Evolutionary conservation across 2,797 vertebrate species (phyloP).

Genomic region (Potorous gilbertii): DNA sequence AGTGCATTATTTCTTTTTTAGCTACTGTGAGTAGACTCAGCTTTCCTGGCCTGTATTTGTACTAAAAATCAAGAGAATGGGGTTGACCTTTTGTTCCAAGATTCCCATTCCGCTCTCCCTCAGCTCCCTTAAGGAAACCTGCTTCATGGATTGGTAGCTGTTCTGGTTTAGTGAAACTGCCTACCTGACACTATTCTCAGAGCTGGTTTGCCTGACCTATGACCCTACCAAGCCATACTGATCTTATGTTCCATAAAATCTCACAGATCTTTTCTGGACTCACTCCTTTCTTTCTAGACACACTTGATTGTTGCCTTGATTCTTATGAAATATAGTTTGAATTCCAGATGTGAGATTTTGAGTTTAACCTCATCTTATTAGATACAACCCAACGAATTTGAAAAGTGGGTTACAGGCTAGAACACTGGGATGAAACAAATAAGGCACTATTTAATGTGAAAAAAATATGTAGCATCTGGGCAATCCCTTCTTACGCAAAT

Average conservation of each 20-base stretch:
- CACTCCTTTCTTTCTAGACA: background rate
- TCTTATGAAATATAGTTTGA: background rate
- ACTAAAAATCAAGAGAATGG: too few species aligned
- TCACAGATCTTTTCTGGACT: background rate
- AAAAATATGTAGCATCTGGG: background rate
- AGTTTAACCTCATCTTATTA: background rate
- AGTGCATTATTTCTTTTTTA: too few species aligned
- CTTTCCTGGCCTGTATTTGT: too few species aligned
- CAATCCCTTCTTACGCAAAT: background rate
- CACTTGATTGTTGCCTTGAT: background rate
- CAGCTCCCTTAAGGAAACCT: background rate
- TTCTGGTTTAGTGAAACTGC: background rate
- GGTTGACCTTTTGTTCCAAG: too few species aligned
- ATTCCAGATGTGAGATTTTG: background rate
- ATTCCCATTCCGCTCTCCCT: background rate
- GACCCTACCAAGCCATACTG: background rate
- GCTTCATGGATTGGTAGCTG: background rate
- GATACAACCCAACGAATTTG: background rate
- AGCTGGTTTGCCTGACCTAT: background rate
- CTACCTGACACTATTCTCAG: background rate
- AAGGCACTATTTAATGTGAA: too few species aligned
- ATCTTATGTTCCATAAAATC: background rate
- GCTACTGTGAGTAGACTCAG: too few species aligned
- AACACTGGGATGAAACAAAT: background rate
- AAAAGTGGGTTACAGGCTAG: background rate